Base-by-base conservation (phyloP, 1,140 invertebrate genomes). In the Marisa cornuarietis region DNA sequence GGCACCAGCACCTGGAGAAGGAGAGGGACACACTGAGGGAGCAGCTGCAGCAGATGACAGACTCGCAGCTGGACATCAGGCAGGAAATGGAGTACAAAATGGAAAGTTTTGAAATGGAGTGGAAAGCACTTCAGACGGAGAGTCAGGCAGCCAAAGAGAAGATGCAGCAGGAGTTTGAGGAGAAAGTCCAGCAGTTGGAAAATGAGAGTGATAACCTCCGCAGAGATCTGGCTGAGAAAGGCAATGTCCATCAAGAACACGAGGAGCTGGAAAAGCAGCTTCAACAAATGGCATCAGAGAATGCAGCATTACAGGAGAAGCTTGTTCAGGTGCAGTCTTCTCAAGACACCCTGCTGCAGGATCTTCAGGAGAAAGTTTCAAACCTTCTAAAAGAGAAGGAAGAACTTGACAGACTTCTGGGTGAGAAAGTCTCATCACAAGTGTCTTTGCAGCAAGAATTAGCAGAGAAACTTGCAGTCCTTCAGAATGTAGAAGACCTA, bases 271-370 rank as follows among this genome's bases (percentile, higher is more conserved):
- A 66, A 63, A 22, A 69, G 49, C 74, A 81, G 69, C 16, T 83
- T 16, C 54, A 78, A 63, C 22, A 42, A 8, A 31, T 83, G 20
- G 76, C 69, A 69, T 49, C 66, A 61, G 11, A 18, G 5, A 79
- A 49, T 20, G 78, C 80, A 58, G 79, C 58, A 51, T 66, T 78
- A 71, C 82, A 78, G 61, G 71, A 63, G 16, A 76, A 81, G 26
- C 68, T 63, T 75, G 66, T 20, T 10, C 61, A 81, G n/a, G 78
- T 10, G 66, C 72, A 52, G 62, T 66, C 54, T 58, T 58, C 16
- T 73, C 81, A 52, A 74, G 69, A 80, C 66, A 82, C 49, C n/a
- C 11, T 58, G 18, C 52, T 58, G 42, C 31, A 58, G 54, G 54
- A 58, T 58, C 54, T 58, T 58, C 11, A 58, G 16, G 54, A 58